These are phyloP conservation scores for Campopleginae sp. DNA, from an alignment of 2,888 invertebrate genomes.

Conservation along the genomic window DNA sequence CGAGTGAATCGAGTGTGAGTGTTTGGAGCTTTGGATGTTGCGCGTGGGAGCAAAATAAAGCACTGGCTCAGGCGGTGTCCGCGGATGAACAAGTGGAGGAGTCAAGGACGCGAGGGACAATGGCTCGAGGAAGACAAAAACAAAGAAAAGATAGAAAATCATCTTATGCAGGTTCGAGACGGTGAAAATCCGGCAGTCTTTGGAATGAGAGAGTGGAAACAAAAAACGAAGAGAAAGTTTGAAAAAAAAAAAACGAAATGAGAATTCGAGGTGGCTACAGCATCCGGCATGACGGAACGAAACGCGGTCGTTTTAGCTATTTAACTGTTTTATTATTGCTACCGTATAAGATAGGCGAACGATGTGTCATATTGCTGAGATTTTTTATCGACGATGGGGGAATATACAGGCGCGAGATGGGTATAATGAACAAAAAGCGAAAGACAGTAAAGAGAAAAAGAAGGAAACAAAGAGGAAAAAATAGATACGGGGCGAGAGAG, in stretches of 20 bases:
- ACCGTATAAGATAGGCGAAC: slow-evolving; percentile 72
- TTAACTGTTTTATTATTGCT: slow-evolving; percentile 81
- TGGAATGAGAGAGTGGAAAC: slow-evolving; percentile 25
- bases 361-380: slow-evolving; percentile 76
- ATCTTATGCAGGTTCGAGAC: slow-evolving; percentile 39
- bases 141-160: slow-evolving; percentile 1
- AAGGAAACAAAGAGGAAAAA: slow-evolving; percentile 30
- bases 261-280: slow-evolving; percentile 69
- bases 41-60: slow-evolving; percentile 44
- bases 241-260: slow-evolving; percentile 21
- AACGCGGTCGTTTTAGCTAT: slow-evolving; percentile 80
- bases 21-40: slow-evolving; percentile 49
- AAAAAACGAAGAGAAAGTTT: slow-evolving; percentile 19
- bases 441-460: slow-evolving; percentile 10
- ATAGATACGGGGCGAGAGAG: slow-evolving; percentile 35
- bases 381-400: slow-evolving; percentile 71
- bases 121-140: slow-evolving; percentile 41
- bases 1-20: slow-evolving; percentile 38
- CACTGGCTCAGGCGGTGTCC: slow-evolving; percentile 37
- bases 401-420: slow-evolving; percentile 45
- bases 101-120: slow-evolving; percentile 43
- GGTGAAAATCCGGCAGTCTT: slow-evolving; percentile 54
- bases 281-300: slow-evolving; percentile 70
- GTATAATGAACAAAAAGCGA: slow-evolving; percentile 24
- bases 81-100: slow-evolving; percentile 55